Base-by-base conservation (phyloP, 1,140 invertebrate species). In the Leptinotarsa texana region DNA sequence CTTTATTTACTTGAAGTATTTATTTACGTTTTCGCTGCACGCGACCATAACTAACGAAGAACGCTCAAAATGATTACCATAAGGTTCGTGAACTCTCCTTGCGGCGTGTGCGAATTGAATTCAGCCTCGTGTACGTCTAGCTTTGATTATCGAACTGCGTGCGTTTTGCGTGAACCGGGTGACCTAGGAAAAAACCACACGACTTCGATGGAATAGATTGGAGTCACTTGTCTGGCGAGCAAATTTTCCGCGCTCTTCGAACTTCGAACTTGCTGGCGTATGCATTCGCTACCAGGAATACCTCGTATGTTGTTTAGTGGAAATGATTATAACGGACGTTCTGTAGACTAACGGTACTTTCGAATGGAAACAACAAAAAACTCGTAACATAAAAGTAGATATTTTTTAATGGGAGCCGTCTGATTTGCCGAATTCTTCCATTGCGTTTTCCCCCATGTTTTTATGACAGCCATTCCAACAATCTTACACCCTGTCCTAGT, bases 101-200 rank as follows among this genome's bases (percentile, higher is more conserved):
- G n/a, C 51, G 51, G 51, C 15, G 3, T 57, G 15, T 15, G 15
- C 15, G 15, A 18, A 17, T 6, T 18, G n/a, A 57, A 57, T 57
- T 15, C 51, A 57, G n/a, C n/a, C 51, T 57, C 51, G n/a, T 57
- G 51, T 18, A 57, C 15, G 51, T 57, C 51, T 57, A 18, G 51
- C 51, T n/a, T 17, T 18, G n/a, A 57, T 57, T 57, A 57, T 57
- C 13, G 51, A 18, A 57, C 13, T 57, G 51, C 51, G 51, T 57
- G 51, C 51, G 13, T 17, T 57, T 57, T 57, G n/a, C 51, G 51
- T 57, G 51, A 57, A 57, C 33, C n/a, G 51, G 13, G n/a, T 57
- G 51, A 57, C 51, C 51, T 57, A 57, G 51, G 51, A 13, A 57
- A 57, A 57, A 57, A 57, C 51, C 15, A 57, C 51, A 57, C 51